Base-by-base conservation (phyloP, 2,888 invertebrate species). In the Acanthopleura granulata region DNA sequence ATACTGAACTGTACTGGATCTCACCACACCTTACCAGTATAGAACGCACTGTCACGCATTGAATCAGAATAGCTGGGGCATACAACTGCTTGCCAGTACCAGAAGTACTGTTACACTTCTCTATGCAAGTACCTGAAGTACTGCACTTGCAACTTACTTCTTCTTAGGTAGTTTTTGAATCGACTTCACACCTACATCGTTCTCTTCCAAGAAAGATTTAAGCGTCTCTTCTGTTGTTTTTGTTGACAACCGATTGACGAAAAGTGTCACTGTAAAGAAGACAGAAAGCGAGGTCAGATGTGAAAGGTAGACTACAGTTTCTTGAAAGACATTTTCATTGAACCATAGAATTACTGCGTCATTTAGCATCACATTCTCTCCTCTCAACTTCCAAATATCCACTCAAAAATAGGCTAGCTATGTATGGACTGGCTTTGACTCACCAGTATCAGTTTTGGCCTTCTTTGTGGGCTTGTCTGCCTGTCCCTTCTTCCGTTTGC, bases 181-280 rank as follows among this genome's bases (percentile, higher is more conserved):
- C 22, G 79, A 77, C 4, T 75, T 62, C 0, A 82, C 78, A 57
- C 77, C 77, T 16, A 82, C 75, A 61, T 75, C 79, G 57, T 82
- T 78, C 49, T 74, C 74, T 69, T 77, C 80, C 70, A 83, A 82
- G 79, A 83, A 82, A 27, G 66, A 76, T 72, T 75, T 70, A 49
- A 83, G 73, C 14, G 78, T 76, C 22, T 80, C 78, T 9, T 75
- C 74, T 0, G 77, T 75, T 15, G 80, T 57, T n/a, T 81, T 79
- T 4, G 75, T 77, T 40, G 78, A 77, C 14, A 83, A 71, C 69
- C 81, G 81, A n/a, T 79, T 81, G 78, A 80, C 77, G 70, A 81
- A 82, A 40, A 83, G 30, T 18, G 82, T 79, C 29, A 80, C 72
- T 50, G 75, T 75, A 49, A 75, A 79, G 77, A 29, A 25, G 27